A percentile compares a stretch with the other conserved stretches of the same genome.
These are phyloP conservation scores for Eurois occulta DNA, from an alignment of 2,888 invertebrate species.

Conservation along the genomic window DNA sequence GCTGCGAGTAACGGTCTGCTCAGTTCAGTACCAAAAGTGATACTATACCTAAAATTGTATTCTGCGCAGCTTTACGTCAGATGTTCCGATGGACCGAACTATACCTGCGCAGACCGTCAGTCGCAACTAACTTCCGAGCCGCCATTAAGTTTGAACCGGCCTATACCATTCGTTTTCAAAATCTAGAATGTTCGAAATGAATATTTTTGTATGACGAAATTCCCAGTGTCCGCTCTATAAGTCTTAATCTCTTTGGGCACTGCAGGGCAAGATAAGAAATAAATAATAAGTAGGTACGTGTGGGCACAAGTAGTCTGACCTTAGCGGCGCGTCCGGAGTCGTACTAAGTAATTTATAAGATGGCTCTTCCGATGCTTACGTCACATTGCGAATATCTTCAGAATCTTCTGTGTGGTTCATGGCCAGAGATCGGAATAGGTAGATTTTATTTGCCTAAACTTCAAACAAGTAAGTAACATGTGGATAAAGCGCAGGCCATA, in stretches of 20 bases:
- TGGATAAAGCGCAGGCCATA: too few relatives aligned
- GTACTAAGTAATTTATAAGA: conserved; percentile 36
- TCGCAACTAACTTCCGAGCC: too few relatives aligned
- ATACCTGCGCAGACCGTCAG: too few relatives aligned
- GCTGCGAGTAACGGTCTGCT: too few relatives aligned
- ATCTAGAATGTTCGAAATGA: not conserved
- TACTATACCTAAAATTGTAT: too few relatives aligned
- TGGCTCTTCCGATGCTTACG: conserved; percentile 29
- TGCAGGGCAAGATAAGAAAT: conserved; percentile 2
- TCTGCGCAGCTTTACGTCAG: too few relatives aligned
- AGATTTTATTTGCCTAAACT: not conserved
- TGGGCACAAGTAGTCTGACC: conserved; percentile 27
- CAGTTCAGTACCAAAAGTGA: too few relatives aligned
- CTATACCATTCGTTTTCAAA: too few relatives aligned
- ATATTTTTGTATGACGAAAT: not conserved
- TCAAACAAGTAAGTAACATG: not conserved
- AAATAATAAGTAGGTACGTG: conserved; percentile 14
- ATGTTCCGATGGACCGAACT: too few relatives aligned
- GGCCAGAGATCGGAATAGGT: not conserved
- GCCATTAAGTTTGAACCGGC: too few relatives aligned
- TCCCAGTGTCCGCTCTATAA: not conserved
- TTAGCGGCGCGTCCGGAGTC: conserved; percentile 23
- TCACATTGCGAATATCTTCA: conserved; percentile 2
- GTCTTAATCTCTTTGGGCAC: not conserved
- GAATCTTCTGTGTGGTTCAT: not conserved